Percentiles rank a stretch among this genome's conserved stretches.
Conservation (phyloP, 2,888 invertebrate genomes). For the Eubasilissa splendida region DNA sequence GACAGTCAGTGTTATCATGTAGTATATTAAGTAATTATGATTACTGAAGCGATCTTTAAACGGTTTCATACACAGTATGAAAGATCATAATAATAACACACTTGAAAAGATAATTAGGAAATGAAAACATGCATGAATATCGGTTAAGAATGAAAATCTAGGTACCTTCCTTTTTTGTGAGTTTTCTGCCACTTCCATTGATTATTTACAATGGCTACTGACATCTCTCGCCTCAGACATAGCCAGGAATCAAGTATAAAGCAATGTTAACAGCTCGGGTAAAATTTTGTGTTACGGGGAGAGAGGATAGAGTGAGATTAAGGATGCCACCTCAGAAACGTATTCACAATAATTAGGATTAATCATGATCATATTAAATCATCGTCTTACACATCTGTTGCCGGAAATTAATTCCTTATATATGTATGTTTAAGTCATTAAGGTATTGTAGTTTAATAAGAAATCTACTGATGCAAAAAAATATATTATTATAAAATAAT, state of each 20-base stretch:
- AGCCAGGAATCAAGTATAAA: slow-evolving; percentile 9
- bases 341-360: slow-evolving; percentile 8
- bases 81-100: slow-evolving; percentile 25
- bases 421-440: too few species aligned
- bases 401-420: too few species aligned
- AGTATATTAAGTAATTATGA: neutral
- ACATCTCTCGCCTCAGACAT: neutral
- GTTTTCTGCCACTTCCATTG: slow-evolving; percentile 45
- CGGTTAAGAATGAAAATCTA: slow-evolving; percentile 35
- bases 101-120: slow-evolving; percentile 49
- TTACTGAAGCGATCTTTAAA: slow-evolving; percentile 44
- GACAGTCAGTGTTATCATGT: too few species aligned
- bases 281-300: slow-evolving; percentile 9
- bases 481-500: too few species aligned
- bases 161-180: slow-evolving; percentile 50
- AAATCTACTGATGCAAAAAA: too few species aligned
- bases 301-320: neutral
- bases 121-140: slow-evolving; percentile 56
- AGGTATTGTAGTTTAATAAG: too few species aligned
- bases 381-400: too few species aligned
- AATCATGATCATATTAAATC: too few species aligned
- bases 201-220: slow-evolving; percentile 24
- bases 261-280: slow-evolving; percentile 34
- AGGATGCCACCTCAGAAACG: slow-evolving; percentile 40
- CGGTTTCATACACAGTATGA: slow-evolving; percentile 43